phyloP scores from a whole-genome alignment of 2,888 invertebrate species.

The Drosophila stalkeri region DNA sequence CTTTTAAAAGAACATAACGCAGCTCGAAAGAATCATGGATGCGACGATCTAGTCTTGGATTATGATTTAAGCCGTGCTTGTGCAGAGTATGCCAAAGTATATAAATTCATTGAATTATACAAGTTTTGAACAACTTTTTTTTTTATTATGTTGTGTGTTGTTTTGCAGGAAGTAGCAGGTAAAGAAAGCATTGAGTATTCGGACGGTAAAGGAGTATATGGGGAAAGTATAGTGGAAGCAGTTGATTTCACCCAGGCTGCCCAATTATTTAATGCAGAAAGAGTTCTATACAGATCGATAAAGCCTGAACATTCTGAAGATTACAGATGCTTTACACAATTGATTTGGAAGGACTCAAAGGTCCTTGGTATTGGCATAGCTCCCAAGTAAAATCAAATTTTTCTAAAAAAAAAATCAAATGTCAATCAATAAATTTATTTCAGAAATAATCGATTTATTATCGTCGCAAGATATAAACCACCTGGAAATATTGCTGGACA shows the following conservation, averaged over 20 bases:
- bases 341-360: not conserved
- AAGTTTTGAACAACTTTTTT: too few species aligned
- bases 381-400: too few species aligned
- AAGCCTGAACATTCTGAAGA: not conserved
- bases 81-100: not conserved
- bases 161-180: not conserved
- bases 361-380: not conserved
- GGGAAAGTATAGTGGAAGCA: not conserved
- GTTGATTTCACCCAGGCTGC: rapidly evolving
- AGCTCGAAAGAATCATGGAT: not conserved
- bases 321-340: not conserved
- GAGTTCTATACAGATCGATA: not conserved
- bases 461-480: not conserved
- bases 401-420: not conserved
- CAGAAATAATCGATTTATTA: not conserved
- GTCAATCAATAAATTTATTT: too few species aligned
- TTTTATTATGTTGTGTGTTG: not conserved
- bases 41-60: not conserved
- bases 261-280: not conserved
- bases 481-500: not conserved
- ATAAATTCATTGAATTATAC: not conserved
- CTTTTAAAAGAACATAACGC: not conserved
- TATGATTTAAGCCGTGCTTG: not conserved
- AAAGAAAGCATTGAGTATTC: rapidly evolving
- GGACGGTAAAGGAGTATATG: not conserved